Evolutionary conservation across 2,888 invertebrate genomes (phyloP), one percentile per base, ranked within the genome.

Genomic region (Petrolisthes cinctipes): DNA sequence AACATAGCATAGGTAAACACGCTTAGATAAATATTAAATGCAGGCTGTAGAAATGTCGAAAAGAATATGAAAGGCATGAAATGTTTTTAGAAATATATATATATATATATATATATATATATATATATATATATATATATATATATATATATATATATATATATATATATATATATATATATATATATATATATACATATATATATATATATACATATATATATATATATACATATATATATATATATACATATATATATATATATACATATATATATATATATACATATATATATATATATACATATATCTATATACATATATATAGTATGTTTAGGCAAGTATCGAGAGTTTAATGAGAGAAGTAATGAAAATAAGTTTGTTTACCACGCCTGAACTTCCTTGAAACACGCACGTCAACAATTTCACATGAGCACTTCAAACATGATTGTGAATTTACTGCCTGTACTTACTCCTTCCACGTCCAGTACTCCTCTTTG

Each of bases 221-320:
- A 56, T 80, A 80, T 80, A 80, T 78, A 78, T 78, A 78, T 78
- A 53, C 17, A 37, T n/a, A 80, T 80, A 56, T 80, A 80, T 80
- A 80, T 80, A 80, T 78, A 78, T 78, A 78, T 78, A 53, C 17
- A 37, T n/a, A 80, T 80, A 56, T 80, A 80, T 80, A 80, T n/a
- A n/a, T 78, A 78, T 78, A 78, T 78, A 53, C 17, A 37, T n/a
- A 80, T 80, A 56, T 80, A 80, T 80, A 80, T n/a, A n/a, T 78
- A 78, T 78, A 78, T 78, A 53, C 17, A 37, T n/a, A 80, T 80
- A 56, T 80, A 80, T 80, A 80, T 78, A 78, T 78, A 78, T 78
- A 53, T 2, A 37, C n/a, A 80, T 80, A 56, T 80, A 80, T 80
- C 23, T 78, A 78, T 78, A 78, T 78, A 53, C 17, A 37, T n/a